Evolutionary conservation across 2,113 vertebrate species (phyloP), one percentile per base, ranked within the genome.

Genomic region (Aldabrachelys gigantea): DNA sequence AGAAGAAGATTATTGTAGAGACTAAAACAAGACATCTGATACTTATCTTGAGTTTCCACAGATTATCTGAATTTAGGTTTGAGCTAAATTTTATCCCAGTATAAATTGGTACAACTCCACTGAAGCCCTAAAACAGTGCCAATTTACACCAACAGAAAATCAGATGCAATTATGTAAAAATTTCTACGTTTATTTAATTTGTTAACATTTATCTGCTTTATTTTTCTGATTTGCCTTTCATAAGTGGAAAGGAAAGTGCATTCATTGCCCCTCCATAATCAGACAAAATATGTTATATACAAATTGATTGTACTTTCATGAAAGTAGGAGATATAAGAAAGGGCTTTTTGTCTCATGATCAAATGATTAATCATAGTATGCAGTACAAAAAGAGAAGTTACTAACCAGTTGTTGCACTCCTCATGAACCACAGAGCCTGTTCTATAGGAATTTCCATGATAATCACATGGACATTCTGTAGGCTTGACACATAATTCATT

Each of bases 401-500:
- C 98, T 69, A 50, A 99, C 99, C 99, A 99, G 96, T 99, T 98
- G 96, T 99, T 99, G 97, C 99, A 99, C 85, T 99, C 98, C 87
- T 99, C 99, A 93, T 99, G 98, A 97, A 99, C 98, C 50, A 97
- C 98, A 44, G 99, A 99, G 76, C 99, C 99, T 16, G 98, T 97
- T 0, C 98, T 98, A 92, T 99, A 98, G 87, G 97, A 87, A 95
- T 96, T 98, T 89, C 99, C 99, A 1, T 98, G 99, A 93, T 99
- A 99, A 96, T 99, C 99, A 94, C 99, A 99, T 84, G 99, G 99
- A 97, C 99, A 99, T 80, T 99, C 99, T 10, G 97, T 97, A 52
- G 98, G 98, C n/a, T 97, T 98, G 86, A 99, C 98, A 44, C 99
- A 99, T 35, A 91, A 85, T 8, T 97, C 99, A 2, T 99, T 98